A percentile compares a stretch with the other conserved stretches of the same genome.
These are phyloP conservation scores for Physeter macrocephalus DNA, from an alignment of 2,113 vertebrate genomes.

Conservation along the genomic window DNA sequence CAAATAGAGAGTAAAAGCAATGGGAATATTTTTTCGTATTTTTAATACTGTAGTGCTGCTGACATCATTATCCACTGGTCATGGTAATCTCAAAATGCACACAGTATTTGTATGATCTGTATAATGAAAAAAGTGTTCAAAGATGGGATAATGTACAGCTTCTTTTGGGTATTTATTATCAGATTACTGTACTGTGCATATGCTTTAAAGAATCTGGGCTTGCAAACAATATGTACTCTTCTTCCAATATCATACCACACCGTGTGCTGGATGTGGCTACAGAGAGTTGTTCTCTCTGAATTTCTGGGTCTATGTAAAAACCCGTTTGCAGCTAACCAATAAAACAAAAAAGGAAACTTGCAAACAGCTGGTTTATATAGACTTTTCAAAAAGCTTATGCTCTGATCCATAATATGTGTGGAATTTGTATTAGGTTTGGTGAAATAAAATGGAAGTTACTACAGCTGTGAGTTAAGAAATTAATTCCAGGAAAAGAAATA, in stretches of 20 bases:
- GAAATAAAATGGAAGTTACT: constrained; percentile 49
- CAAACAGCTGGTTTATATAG: constrained; percentile 41
- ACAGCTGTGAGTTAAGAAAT: constrained; percentile 35
- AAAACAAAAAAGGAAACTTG: constrained; percentile 6
- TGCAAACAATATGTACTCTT: constrained; percentile 47
- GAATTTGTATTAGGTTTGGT: constrained; percentile 49
- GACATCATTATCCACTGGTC: constrained; percentile 30
- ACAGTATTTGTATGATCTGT: not conserved
- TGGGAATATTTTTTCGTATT: not conserved
- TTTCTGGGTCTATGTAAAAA: constrained; percentile 34
- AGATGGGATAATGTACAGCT: constrained; percentile 42
- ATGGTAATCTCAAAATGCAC: constrained; percentile 39
- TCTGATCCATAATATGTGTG: constrained; percentile 21
- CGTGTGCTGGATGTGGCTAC: not conserved
- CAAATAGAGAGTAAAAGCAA: not conserved
- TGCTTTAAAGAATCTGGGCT: constrained; percentile 59
- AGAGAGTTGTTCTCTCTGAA: constrained; percentile 24
- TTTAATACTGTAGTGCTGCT: not conserved
- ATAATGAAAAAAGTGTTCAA: constrained; percentile 38
- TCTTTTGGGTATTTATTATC: constrained; percentile 48
- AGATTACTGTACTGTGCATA: constrained; percentile 39
- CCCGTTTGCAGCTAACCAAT: constrained; percentile 27
- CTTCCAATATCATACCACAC: constrained; percentile 17
- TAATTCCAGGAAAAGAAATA: constrained; percentile 54
- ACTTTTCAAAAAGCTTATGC: constrained; percentile 43